Evolutionary conservation across 2,888 invertebrate genomes (phyloP), one percentile per base, ranked within the genome.

Genomic region (Standfussiana lucernea): DNA sequence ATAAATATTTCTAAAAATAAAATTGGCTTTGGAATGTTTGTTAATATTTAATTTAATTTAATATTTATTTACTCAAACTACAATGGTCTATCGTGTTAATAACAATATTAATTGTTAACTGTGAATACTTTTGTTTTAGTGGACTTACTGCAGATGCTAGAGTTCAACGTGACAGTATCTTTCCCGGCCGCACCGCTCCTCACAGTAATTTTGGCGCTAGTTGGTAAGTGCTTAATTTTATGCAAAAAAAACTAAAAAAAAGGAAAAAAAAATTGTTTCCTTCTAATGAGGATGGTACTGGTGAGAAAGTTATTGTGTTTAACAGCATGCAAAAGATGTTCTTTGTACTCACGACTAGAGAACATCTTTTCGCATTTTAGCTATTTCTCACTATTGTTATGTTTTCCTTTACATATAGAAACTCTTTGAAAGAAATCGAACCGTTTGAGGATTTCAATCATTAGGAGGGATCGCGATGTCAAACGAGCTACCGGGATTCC

Each of bases 71-170:
- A n/a, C n/a, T n/a, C n/a, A n/a, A n/a, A n/a, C n/a, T n/a, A n/a
- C n/a, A n/a, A n/a, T n/a, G n/a, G n/a, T n/a, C n/a, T n/a, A n/a
- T n/a, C n/a, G n/a, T n/a, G n/a, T n/a, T n/a, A n/a, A n/a, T n/a
- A n/a, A n/a, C n/a, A n/a, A n/a, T n/a, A 61, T 72, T 66, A 66
- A 69, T 61, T 61, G 32, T 61, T 82, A 84, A 82, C 76, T 40
- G n/a, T 68, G 32, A 80, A 80, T 80, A 82, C 89, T 82, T 79
- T 95, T 95, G 93, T 97, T 97, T 75, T 97, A 99, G 99, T 99
- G 93, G 99, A 99, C 95, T 97, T 99, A 75, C 97, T 99, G 87
- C 99, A 99, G 96, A 99, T 99, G 99, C 96, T 99, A 95, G 99
- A 99, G 96, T 99, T 99, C 97, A 99, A 99, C 96, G 98, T 99